Percentiles rank a stretch among this genome's conserved stretches.
Conservation (phyloP, 2,888 invertebrate genomes). For the Orchesellides sinensis region DNA sequence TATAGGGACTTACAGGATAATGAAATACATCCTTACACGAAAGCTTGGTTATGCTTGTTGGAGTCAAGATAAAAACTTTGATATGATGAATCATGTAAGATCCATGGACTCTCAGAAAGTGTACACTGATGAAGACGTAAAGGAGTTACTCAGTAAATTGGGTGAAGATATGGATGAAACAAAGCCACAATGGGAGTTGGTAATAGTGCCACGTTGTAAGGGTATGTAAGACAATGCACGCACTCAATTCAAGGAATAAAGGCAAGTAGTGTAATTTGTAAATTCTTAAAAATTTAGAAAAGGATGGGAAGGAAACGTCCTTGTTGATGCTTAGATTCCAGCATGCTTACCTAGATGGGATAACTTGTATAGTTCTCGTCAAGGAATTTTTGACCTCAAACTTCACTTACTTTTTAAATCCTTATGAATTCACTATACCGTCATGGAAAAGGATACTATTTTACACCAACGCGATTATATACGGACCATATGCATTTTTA, state of each 20-base stretch:
- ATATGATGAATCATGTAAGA: neutral
- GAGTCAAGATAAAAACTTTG: neutral
- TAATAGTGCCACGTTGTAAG: neutral
- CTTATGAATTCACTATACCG: neutral
- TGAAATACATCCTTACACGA: neutral
- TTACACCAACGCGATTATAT: neutral
- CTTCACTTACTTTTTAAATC: neutral
- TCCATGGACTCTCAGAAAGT: neutral
- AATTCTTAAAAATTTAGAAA: neutral
- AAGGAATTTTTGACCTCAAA: neutral
- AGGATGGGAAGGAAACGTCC: neutral
- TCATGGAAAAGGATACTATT: neutral
- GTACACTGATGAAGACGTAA: neutral
- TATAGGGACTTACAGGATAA: neutral
- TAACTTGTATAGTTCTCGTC: neutral
- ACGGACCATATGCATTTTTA: neutral
- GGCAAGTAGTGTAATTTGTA: too few species aligned
- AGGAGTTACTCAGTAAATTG: neutral
- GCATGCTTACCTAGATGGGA: neutral
- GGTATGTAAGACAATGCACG: too few species aligned
- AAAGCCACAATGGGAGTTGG: neutral
- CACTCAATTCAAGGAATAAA: too few species aligned
- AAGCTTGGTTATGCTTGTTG: slow-evolving; percentile 4
- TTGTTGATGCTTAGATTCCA: neutral
- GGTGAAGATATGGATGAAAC: neutral